These are phyloP conservation scores for Callipepla californica DNA, from an alignment of 2,113 vertebrate species.

Conservation along the genomic window DNA sequence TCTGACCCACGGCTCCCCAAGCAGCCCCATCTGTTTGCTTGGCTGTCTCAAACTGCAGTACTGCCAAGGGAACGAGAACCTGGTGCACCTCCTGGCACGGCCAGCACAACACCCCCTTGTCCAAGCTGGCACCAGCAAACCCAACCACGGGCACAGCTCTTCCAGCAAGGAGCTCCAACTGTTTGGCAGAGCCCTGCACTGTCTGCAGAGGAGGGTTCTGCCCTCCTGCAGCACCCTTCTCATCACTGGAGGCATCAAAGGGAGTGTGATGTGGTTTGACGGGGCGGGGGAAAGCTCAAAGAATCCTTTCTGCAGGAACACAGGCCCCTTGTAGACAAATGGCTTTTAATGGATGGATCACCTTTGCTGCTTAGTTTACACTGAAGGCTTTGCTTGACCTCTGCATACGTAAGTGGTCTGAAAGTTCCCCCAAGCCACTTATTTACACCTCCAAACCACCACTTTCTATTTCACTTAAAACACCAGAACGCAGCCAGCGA, in stretches of 20 bases:
- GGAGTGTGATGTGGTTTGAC: neutral
- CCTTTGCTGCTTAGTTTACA: neutral
- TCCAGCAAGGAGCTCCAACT: neutral
- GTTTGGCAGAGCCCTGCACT: neutral
- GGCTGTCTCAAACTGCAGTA: rapidly evolving
- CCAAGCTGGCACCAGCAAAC: neutral
- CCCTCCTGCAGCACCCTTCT: neutral
- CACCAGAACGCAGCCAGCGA: neutral
- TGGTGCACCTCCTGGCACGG: rapidly evolving
- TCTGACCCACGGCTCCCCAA: neutral
- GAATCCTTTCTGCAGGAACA: neutral
- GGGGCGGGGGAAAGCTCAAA: neutral
- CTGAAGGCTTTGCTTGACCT: neutral
- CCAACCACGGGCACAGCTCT: rapidly evolving
- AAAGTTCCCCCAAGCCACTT: neutral
- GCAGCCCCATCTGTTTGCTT: neutral
- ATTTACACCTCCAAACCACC: neutral
- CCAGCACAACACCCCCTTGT: no score
- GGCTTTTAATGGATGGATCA: neutral
- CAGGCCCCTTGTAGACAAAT: neutral
- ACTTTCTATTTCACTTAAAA: neutral
- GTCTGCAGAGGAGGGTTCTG: neutral
- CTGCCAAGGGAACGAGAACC: neutral
- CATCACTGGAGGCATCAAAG: no score
- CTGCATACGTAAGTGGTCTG: neutral